Base-by-base conservation (phyloP, 2,888 invertebrate species). In the Gasteruption jaculator region DNA sequence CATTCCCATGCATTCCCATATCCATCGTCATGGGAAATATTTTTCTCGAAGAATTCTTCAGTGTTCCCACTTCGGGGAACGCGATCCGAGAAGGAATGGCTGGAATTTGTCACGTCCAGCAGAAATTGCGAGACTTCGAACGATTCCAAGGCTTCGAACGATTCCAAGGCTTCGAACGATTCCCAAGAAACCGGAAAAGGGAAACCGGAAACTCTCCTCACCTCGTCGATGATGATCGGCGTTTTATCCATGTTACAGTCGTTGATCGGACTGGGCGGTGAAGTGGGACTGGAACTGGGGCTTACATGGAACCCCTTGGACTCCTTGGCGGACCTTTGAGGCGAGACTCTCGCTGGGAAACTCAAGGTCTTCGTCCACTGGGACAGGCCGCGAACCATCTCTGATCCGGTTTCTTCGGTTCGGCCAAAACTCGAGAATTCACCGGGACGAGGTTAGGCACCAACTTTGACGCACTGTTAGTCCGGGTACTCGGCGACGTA, bases 351-450 rank as follows among this genome's bases (percentile, higher is more conserved):
- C 62, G 89, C 83, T 48, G 90, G 90, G 72, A 90, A 90, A 78
- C 89, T 90, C 68, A 90, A 77, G 57, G 89, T 90, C 78, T 90
- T 90, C 73, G 89, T 90, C 90, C 90, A 90, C 78, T 89, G 87
- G 48, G 88, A 82, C 65, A 90, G 76, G 76, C 87, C 89, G 59
- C 90, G 86, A 73, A 89, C 90, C 90, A 90, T 90, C 67, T 75
- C 78, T 6, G 10, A 11, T 4, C 8, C 10, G 5, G 18, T n/a
- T n/a, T n/a, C n/a, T n/a, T n/a, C n/a, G n/a, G n/a, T n/a, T n/a
- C n/a, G n/a, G n/a, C n/a, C n/a, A n/a, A n/a, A n/a, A n/a, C 40
- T 41, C 44, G 41, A 35, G 30, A 19, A 44, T 46, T 37, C 41
- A 38, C 41, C 36, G 21, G 15, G n/a, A n/a, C n/a, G 19, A 24